Conservation (phyloP, 1,140 invertebrate species). For the Pogonomyrmex barbatus region DNA sequence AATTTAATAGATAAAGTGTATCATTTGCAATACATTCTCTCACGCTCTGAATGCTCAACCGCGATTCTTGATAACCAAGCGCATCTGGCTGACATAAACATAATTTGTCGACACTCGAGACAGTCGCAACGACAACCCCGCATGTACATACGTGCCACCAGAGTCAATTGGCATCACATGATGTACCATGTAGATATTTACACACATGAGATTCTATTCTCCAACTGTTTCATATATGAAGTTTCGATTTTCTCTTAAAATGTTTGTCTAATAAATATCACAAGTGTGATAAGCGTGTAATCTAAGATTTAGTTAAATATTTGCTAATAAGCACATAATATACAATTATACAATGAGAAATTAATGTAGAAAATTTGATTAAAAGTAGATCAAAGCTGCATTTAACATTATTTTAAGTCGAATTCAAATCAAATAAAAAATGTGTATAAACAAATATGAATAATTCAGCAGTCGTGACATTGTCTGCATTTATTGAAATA, state of each 20-base stretch:
- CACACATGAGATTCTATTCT: not conserved
- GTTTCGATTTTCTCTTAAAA: not conserved
- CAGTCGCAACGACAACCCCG: slow-evolving; percentile 80
- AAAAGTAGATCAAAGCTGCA: not conserved
- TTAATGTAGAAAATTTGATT: not conserved
- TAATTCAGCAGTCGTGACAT: not conserved
- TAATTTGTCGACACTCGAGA: slow-evolving; percentile 41
- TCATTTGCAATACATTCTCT: slow-evolving; percentile 46
- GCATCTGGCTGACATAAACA: slow-evolving; percentile 28
- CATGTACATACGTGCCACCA: slow-evolving; percentile 82
- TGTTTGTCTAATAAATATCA: not conserved
- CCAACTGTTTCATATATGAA: not conserved
- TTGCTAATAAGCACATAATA: slow-evolving; percentile 3
- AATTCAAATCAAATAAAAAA: not conserved
- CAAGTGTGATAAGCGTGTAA: not conserved
- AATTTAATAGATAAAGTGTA: not conserved
- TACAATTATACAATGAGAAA: not conserved
- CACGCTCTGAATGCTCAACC: not conserved
- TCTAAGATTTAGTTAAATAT: slow-evolving; percentile 19
- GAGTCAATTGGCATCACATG: slow-evolving; percentile 83
- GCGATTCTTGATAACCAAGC: slow-evolving; percentile 4
- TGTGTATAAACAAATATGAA: not conserved
- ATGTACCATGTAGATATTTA: slow-evolving; percentile 56
- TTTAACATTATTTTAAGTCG: not conserved
- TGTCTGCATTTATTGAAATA: not conserved